These are phyloP conservation scores for Scaptomyza hsui DNA, from an alignment of 1,140 invertebrate species.

Conservation along the genomic window DNA sequence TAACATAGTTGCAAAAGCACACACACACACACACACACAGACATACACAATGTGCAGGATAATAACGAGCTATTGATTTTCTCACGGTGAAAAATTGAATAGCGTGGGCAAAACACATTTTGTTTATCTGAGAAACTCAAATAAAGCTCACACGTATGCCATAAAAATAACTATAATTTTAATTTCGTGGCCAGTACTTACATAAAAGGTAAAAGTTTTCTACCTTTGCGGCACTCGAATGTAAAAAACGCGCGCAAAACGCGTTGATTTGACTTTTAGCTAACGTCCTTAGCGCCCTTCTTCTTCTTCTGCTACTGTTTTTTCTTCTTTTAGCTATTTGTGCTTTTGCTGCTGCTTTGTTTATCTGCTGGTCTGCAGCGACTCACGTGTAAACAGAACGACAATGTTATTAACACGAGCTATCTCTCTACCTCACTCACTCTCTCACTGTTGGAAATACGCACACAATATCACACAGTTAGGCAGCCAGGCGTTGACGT, in stretches of 20 bases:
- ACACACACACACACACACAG: background rate
- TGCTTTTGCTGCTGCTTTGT: slow-evolving; percentile 29
- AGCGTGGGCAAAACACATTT: background rate
- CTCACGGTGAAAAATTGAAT: slow-evolving; percentile 28
- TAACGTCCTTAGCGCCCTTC: slow-evolving; percentile 4
- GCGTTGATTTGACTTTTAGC: slow-evolving; percentile 9
- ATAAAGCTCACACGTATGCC: background rate
- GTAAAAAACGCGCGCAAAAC: slow-evolving; percentile 33
- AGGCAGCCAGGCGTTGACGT: slow-evolving; percentile 38
- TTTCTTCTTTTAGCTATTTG: slow-evolving; percentile 6
- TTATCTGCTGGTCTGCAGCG: slow-evolving; percentile 52
- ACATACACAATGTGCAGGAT: slow-evolving; percentile 4
- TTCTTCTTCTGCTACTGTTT: slow-evolving; percentile 11
- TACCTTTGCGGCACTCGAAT: slow-evolving; percentile 19
- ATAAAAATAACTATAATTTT: background rate
- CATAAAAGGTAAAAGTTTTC: slow-evolving; percentile 37
- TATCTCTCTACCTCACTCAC: slow-evolving; percentile 9
- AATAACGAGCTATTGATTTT: slow-evolving; percentile 69
- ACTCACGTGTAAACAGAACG: slow-evolving; percentile 56
- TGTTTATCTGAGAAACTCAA: slow-evolving; percentile 2
- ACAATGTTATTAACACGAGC: slow-evolving; percentile 6
- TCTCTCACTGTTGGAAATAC: slow-evolving; percentile 6
- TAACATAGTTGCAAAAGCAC: slow-evolving; percentile 37
- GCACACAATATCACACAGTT: slow-evolving; percentile 13
- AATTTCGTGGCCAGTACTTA: slow-evolving; percentile 12